Percentiles rank a stretch among this genome's conserved stretches.
Conservation (phyloP, 2,888 invertebrate species). For the Galeruca laticollis region DNA sequence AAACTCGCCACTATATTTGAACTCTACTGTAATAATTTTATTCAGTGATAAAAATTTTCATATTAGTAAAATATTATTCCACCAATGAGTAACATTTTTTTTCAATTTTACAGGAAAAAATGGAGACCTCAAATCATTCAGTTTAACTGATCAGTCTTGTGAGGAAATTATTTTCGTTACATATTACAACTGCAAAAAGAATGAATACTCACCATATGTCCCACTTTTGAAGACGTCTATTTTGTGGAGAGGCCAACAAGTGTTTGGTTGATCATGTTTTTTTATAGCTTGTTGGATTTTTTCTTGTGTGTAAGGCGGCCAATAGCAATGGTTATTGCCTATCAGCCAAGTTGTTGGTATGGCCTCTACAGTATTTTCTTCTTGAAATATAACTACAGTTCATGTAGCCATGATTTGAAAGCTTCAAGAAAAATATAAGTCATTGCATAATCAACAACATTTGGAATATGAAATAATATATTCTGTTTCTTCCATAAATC, state of each 20-base stretch:
- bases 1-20: too few relatives aligned
- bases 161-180: background rate
- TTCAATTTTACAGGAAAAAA: background rate
- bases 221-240: too few relatives aligned
- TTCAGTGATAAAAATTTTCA: too few relatives aligned
- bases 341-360: constrained; percentile 24
- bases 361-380: constrained; percentile 2
- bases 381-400: constrained; percentile 18
- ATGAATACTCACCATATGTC: constrained; percentile 24
- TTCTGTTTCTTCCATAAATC: background rate
- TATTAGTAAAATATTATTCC: too few relatives aligned
- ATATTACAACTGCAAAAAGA: constrained; percentile 12
- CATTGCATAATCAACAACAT: constrained; percentile 2
- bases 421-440: too few relatives aligned
- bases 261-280: too few relatives aligned
- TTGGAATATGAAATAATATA: background rate
- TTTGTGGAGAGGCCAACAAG: too few relatives aligned
- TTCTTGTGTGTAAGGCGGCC: too few relatives aligned
- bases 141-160: background rate
- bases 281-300: too few relatives aligned
- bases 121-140: constrained; percentile 4
- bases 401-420: too few relatives aligned
- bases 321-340: constrained; percentile 20
- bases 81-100: too few relatives aligned
- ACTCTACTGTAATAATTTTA: too few relatives aligned